Percentiles rank a stretch among this genome's conserved stretches.
These are phyloP conservation scores for Xiphorhynchus erythropygius DNA, from an alignment of 2,797 vertebrate species.

Conservation along the genomic window DNA sequence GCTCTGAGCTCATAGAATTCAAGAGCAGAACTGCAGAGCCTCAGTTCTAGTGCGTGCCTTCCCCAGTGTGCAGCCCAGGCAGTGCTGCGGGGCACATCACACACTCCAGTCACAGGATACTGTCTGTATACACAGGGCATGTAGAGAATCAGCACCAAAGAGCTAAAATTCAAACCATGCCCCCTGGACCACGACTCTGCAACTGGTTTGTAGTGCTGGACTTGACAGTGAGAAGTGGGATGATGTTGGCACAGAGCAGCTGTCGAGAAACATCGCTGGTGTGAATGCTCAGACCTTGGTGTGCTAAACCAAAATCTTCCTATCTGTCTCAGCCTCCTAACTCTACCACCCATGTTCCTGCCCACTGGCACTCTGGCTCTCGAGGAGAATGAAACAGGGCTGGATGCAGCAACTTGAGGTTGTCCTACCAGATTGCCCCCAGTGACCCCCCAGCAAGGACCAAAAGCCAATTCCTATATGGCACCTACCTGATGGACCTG, in stretches of 20 bases:
- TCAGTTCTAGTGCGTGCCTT: fast-evolving
- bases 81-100: fast-evolving
- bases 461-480: background rate
- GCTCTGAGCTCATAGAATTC: background rate
- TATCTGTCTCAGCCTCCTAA: fast-evolving
- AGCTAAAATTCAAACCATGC: fast-evolving
- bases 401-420: background rate
- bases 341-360: fast-evolving
- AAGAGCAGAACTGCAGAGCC: background rate
- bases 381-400: no score
- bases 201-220: fast-evolving
- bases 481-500: background rate
- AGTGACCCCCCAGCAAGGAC: background rate
- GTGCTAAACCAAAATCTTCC: background rate
- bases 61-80: fast-evolving
- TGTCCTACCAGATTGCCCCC: fast-evolving
- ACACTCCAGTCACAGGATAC: fast-evolving
- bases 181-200: background rate
- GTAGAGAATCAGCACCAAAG: no score
- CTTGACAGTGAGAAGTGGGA: fast-evolving
- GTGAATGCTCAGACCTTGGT: fast-evolving
- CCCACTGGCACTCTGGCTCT: fast-evolving
- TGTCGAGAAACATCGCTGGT: background rate
- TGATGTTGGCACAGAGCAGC: background rate
- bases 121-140: background rate